Percentiles rank a stretch among this genome's conserved stretches.
Conservation (phyloP, 2,113 vertebrate genomes). For the Hydrochoerus hydrochaeris region DNA sequence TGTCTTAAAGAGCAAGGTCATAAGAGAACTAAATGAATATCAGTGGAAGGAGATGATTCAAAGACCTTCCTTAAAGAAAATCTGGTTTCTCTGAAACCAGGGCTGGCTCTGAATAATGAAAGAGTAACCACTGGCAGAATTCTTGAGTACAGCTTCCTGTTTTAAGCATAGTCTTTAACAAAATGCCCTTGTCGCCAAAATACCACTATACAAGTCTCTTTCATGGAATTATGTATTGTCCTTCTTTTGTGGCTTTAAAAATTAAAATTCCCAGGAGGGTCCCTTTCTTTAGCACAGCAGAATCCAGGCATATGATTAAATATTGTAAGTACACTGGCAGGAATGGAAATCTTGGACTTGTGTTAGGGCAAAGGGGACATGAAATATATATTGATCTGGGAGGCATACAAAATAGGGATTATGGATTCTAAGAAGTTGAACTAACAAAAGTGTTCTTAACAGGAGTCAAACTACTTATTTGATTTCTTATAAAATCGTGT, state of each 20-base stretch:
- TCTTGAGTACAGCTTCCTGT: background rate
- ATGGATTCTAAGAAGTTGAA: background rate
- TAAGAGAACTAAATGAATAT: background rate
- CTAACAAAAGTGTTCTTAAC: no score
- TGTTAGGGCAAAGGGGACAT: background rate
- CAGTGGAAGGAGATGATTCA: background rate
- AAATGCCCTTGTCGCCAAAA: background rate
- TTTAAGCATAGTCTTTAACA: background rate
- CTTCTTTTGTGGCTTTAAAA: background rate
- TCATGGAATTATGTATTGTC: background rate
- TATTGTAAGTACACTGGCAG: background rate
- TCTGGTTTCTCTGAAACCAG: background rate
- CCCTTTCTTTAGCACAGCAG: background rate
- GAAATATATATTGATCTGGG: background rate
- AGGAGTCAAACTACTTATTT: no score
- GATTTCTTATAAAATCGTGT: no score
- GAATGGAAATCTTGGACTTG: background rate
- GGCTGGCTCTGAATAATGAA: background rate
- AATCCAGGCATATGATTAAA: background rate
- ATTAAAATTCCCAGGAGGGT: background rate
- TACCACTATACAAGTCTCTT: background rate
- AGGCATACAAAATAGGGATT: background rate
- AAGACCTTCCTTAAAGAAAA: background rate
- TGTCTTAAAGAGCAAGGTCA: constrained; percentile 3
- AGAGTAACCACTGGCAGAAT: background rate